Base-by-base conservation (phyloP, 2,797 vertebrate genomes). In the Eutrigla gurnardus region DNA sequence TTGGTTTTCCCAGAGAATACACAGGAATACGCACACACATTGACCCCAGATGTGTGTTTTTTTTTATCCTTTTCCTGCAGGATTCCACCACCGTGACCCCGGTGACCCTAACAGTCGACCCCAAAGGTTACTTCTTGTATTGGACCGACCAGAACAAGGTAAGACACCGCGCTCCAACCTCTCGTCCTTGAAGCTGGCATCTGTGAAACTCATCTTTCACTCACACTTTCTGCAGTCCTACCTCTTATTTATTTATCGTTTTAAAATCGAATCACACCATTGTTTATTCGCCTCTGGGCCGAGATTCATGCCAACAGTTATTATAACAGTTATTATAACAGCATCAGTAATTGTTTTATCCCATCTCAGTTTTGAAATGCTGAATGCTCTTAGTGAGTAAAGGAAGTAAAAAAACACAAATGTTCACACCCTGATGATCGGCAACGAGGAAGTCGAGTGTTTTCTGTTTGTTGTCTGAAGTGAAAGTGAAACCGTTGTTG, bases 81-180 rank as follows among this genome's bases (percentile, higher is more conserved):
- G 95, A 96, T 81, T 95, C 93, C 1, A 93, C 93, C 11, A 86
- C 92, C 15, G 94, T 94, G 81, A 95, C 91, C 58, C 94, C 93
- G 0, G 95, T 96, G 85, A 95, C 92, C 39, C 84, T 95, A 15
- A 93, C 92, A 3, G 94, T 95, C 11, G 95, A 96, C 79, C 93
- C 94, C 32, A 93, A 94, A 80, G 95, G 94, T 46, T 95, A 94
- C 91, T 96, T 93, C 88, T 86, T 96, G 73, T 95, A 95, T n/a
- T 96, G 95, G 95, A 95, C 91, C 0, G 95, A 96, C 88, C 94
- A 95, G 81, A 95, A 93, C 89, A 96, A 96, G 94, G 95, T 95
- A 82, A 93, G 89, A 32, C 32, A 36, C 39, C 6, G 11, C 42
- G 52, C 7, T 17, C 6, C 6, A n/a, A 12, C 15, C 1, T 3